Evolutionary conservation across 1,140 invertebrate genomes (phyloP).

Genomic region (Pogonomyrmex barbatus): DNA sequence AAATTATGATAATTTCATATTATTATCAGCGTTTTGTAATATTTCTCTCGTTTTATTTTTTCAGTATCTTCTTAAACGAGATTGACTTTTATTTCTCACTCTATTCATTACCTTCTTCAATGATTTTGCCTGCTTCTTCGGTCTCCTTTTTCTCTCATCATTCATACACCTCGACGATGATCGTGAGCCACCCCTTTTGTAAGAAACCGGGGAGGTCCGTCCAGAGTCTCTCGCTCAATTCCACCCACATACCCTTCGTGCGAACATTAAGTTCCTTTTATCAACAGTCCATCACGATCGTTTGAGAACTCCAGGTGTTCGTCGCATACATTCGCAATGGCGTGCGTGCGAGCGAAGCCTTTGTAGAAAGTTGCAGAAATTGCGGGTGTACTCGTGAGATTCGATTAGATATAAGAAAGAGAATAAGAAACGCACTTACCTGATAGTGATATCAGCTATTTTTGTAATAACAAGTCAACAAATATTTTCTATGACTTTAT

Average conservation of each 20-base stretch:
- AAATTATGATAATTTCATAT: not conserved
- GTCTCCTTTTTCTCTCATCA: slow-evolving; percentile 33
- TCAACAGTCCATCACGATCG: slow-evolving; percentile 64
- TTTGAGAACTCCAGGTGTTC: slow-evolving; percentile 66
- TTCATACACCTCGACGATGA: slow-evolving; percentile 44
- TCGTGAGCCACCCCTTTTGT: slow-evolving; percentile 49
- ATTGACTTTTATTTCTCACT: slow-evolving; percentile 20
- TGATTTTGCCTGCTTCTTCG: slow-evolving; percentile 34
- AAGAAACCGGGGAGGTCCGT: slow-evolving; percentile 42
- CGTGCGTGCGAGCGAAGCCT: slow-evolving; percentile 49
- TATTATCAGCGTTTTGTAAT: not conserved
- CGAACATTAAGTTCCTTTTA: slow-evolving; percentile 61
- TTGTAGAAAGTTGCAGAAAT: slow-evolving; percentile 61
- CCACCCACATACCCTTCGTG: slow-evolving; percentile 45
- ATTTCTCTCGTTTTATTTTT: not conserved
- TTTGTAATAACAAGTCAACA: slow-evolving; percentile 44
- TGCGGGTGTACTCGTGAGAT: slow-evolving; percentile 56
- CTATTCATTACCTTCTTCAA: not conserved
- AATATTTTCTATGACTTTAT: slow-evolving; percentile 22
- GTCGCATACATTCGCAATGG: slow-evolving; percentile 56
- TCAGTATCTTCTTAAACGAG: not conserved
- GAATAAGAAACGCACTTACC: slow-evolving; percentile 44
- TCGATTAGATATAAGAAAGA: slow-evolving; percentile 73
- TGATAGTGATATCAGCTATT: slow-evolving; percentile 59
- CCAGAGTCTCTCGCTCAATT: slow-evolving; percentile 57